These are phyloP conservation scores for Dryomyza anilis DNA, from an alignment of 2,888 invertebrate species.

Conservation along the genomic window DNA sequence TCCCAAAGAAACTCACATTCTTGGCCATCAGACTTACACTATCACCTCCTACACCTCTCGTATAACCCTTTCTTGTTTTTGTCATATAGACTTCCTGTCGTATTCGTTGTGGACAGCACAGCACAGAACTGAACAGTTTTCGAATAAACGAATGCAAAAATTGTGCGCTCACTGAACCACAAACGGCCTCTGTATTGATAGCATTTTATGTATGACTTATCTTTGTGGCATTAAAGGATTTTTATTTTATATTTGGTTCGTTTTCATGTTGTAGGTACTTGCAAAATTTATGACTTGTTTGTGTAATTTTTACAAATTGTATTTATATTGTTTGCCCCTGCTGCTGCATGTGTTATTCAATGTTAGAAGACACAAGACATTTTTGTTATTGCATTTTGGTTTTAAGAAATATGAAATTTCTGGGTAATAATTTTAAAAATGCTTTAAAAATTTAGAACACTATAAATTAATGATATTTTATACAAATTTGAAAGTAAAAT, in stretches of 20 bases:
- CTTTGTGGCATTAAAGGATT: neutral
- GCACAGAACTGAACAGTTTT: neutral
- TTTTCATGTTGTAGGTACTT: neutral
- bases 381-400: too few relatives aligned
- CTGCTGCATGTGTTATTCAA: neutral
- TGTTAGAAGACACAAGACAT: neutral
- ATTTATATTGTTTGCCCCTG: neutral
- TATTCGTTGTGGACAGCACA: neutral
- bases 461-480: too few relatives aligned
- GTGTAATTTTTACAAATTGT: neutral
- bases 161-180: conserved; percentile 12
- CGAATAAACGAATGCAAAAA: neutral
- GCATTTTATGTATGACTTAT: conserved; percentile 13
- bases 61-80: neutral
- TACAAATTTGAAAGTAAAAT: too few relatives aligned
- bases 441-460: too few relatives aligned
- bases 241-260: neutral
- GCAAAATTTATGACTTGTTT: conserved; percentile 19
- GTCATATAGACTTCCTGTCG: neutral
- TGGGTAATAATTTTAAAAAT: too few relatives aligned
- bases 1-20: too few relatives aligned
- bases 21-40: too few relatives aligned
- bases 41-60: too few relatives aligned
- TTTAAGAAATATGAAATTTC: too few relatives aligned
- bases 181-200: conserved; percentile 1